These are phyloP conservation scores for Lutjanus argentimaculatus DNA, from an alignment of 2,797 vertebrate species.

Conservation along the genomic window DNA sequence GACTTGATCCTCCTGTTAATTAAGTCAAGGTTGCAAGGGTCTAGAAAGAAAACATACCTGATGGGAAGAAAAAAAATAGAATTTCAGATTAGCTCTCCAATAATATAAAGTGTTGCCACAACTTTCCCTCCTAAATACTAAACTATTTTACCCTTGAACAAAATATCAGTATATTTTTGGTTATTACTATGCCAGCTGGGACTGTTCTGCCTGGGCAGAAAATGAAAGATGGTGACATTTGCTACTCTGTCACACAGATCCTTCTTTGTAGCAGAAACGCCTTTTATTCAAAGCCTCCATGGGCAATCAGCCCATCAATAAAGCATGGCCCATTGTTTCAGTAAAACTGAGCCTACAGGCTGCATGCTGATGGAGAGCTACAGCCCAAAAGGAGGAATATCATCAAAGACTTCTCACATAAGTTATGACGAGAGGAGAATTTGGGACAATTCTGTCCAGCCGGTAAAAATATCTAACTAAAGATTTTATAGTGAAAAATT, in stretches of 20 bases:
- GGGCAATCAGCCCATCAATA: conserved; percentile 81
- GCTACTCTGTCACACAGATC: conserved; percentile 66
- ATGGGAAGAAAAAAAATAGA: background rate
- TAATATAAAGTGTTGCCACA: background rate
- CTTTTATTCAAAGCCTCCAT: conserved; percentile 73
- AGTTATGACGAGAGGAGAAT: conserved; percentile 4
- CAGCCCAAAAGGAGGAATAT: conserved; percentile 23
- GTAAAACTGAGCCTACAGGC: conserved; percentile 55
- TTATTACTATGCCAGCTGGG: conserved; percentile 18
- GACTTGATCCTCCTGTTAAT: conserved; percentile 92
- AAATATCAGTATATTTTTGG: conserved; percentile 21
- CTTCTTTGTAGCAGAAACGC: conserved; percentile 78
- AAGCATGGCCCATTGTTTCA: conserved; percentile 81
- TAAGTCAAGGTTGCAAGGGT: conserved; percentile 96
- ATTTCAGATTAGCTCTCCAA: background rate
- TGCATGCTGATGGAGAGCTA: conserved; percentile 55
- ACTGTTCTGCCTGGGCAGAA: conserved; percentile 44
- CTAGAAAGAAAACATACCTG: conserved; percentile 98
- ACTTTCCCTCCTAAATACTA: background rate
- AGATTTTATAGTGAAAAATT: background rate
- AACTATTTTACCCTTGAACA: background rate
- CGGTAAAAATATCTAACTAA: conserved; percentile 5
- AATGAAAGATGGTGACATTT: conserved; percentile 73
- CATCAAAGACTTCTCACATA: conserved; percentile 38
- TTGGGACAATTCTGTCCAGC: background rate